Evolutionary conservation across 1,140 invertebrate genomes (phyloP), one percentile per base, ranked within the genome.

Genomic region (Plodia interpunctella): DNA sequence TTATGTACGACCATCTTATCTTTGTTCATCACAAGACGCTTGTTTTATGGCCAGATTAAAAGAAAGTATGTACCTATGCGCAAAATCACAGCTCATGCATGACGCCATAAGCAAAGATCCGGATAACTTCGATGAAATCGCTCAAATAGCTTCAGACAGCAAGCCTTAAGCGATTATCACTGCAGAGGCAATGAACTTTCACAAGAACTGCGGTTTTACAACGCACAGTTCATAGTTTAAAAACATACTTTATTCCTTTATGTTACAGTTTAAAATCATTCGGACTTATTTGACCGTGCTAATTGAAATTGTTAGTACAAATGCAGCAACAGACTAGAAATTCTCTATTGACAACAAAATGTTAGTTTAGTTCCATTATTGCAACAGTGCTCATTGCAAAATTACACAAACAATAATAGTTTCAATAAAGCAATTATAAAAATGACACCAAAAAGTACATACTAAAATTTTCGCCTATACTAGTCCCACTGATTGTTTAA

Each of bases 301-400:
- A 44, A 44, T 44, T 44, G 38, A 44, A 44, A 44, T 15, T 44
- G 38, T 44, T 44, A 17, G 38, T 44, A 15, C 38, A 10, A 44
- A 44, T 44, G 38, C 38, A 10, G 38, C n/a, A 44, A 44, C 38
- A 4, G 10, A 44, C 38, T 44, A 44, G 38, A 44, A 44, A 44
- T 44, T 44, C 13, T 44, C 1, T 44, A 15, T 44, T 44, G 13
- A 44, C n/a, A 44, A 10, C 38, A 44, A 15, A 44, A n/a, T n/a
- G n/a, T n/a, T 44, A 9, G 5, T 44, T 44, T 15, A 44, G 38
- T 44, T 15, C 38, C 8, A 44, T 44, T 8, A 38, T 8, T 15
- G 13, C 38, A 17, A 44, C 5, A 32, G 30, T 32, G 4, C 9
- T 15, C 2, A 44, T 44, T 44, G n/a, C 38, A 17, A 44, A 44